These are phyloP conservation scores for Latrodectus elegans DNA, from an alignment of 2,888 invertebrate genomes.

Conservation along the genomic window DNA sequence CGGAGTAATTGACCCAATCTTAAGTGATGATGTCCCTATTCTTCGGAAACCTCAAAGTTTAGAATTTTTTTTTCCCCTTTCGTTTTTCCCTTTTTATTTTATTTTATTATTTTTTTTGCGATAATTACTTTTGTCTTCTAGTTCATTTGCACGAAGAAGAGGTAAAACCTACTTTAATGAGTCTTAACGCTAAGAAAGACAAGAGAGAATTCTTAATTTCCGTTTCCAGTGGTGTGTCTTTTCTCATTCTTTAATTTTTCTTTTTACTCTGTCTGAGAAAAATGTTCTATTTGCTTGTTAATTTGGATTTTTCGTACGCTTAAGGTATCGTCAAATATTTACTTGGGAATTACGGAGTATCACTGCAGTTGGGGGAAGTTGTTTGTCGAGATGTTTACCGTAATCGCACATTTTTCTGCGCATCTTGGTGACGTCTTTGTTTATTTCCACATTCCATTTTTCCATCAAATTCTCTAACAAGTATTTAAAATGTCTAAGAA, in stretches of 20 bases:
- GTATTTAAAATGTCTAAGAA: too few relatives aligned
- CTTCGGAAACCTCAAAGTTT: conserved; percentile 3
- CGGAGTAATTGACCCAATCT: conserved; percentile 16
- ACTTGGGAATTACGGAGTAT: conserved; percentile 38
- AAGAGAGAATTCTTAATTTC: neutral
- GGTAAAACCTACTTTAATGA: conserved; percentile 40
- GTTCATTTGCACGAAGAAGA: conserved; percentile 52
- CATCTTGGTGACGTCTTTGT: too few relatives aligned
- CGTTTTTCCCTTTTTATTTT: conserved; percentile 10
- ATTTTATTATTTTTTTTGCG: neutral
- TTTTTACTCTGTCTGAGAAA: conserved; percentile 9
- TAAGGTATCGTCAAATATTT: conserved; percentile 56
- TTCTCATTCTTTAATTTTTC: conserved; percentile 8
- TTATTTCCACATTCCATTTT: too few relatives aligned
- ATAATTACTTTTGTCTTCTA: conserved; percentile 61
- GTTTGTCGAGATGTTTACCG: too few relatives aligned
- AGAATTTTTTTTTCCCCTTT: conserved; percentile 1
- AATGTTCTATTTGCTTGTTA: conserved; percentile 61
- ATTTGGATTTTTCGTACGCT: conserved; percentile 59
- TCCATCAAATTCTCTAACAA: too few relatives aligned
- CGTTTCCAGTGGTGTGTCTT: neutral
- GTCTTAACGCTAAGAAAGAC: conserved; percentile 39
- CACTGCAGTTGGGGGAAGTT: too few relatives aligned
- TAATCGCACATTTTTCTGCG: too few relatives aligned
- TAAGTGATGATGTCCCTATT: conserved; percentile 31